Evolutionary conservation across 30 jellyfish, hydroid and myxozoan species (phyloP), one percentile per base, ranked within the genome.

Genomic region (Aurelia aurita complex sp. Pacific): DNA sequence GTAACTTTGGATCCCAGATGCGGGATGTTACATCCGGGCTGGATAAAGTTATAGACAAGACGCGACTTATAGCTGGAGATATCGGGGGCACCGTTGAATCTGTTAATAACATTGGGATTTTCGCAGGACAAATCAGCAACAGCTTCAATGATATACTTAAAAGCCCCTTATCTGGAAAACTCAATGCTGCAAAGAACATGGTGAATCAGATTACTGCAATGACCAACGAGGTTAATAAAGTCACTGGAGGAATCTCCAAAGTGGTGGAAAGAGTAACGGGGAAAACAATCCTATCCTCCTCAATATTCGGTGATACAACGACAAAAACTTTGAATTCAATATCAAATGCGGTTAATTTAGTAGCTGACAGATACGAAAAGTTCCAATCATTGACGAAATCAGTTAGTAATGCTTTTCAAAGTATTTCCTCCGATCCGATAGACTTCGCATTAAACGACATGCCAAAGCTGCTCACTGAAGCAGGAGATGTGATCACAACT

Each of bases 341-440:
- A 1, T 79, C 97, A 12, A 64, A 60, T 84, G 98, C 97, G 10
- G 86, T 89, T 8, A 78, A 69, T 32, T 66, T 87, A n/a, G 80
- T 94, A 19, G 94, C 97, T 4, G 98, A 94, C 70, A 70, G 98
- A 36, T 94, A 88, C 70, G 92, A 84, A 46, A 87, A 94, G 90
- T 94, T 88, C 59, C 91, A 74, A 36, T 86, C 81, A 13, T 86
- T 94, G 5, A 82, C 98, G 23, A 88, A 88, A 63, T 60, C 98
- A 4, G 70, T 94, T 40, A 60, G 81, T 36, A 97, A 79, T 23
- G 97, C 98, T 11, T 94, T 94, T 40, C 51, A 89, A 40, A 90
- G 89, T 33, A 78, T 88, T 69, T 86, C 96, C 52, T 74, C 93
- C 1, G 98, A 94, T 62, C 98, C 98, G 3, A 54, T 94, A 15